phyloP scores from a whole-genome alignment of 2,888 invertebrate species.

The Amphipyra berbera region DNA sequence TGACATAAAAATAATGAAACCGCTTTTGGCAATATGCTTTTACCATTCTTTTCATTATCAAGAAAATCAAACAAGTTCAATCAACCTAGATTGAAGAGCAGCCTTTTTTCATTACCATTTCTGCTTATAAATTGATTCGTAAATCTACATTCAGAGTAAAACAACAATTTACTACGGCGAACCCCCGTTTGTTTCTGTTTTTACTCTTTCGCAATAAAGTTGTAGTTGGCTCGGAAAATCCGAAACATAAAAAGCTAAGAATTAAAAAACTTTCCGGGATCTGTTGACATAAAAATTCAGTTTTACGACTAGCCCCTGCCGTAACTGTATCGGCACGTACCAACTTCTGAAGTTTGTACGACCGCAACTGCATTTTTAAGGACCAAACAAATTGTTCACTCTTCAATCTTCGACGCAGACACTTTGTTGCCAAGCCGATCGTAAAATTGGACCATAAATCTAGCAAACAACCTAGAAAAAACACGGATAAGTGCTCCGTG shows the following conservation, averaged over 20 bases:
- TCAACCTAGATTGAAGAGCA: constrained; percentile 23
- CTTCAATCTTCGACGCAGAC: constrained; percentile 50
- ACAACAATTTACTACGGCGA: constrained; percentile 39
- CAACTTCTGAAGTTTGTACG: constrained; percentile 33
- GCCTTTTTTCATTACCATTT: constrained; percentile 26
- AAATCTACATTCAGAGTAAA: constrained; percentile 45
- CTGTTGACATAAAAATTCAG: constrained; percentile 77
- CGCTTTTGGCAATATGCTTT: background rate
- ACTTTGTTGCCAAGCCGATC: constrained; percentile 47
- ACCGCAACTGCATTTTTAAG: constrained; percentile 69
- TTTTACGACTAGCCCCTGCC: constrained; percentile 70
- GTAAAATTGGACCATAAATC: constrained; percentile 62
- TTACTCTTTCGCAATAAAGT: constrained; percentile 54
- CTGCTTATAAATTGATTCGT: constrained; percentile 32
- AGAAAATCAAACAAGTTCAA: constrained; percentile 35
- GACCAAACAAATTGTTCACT: constrained; percentile 64
- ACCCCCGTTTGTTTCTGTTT: constrained; percentile 47
- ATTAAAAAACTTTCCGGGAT: constrained; percentile 79
- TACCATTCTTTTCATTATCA: constrained; percentile 30
- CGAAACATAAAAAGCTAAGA: constrained; percentile 70
- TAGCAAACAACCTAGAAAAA: constrained; percentile 55
- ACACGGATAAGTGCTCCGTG: constrained; percentile 42
- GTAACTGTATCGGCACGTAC: constrained; percentile 47
- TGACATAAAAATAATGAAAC: too few species aligned
- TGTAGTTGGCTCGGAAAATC: constrained; percentile 55